These are phyloP conservation scores for Stenurella melanura DNA, from an alignment of 2,888 invertebrate genomes.

Conservation along the genomic window DNA sequence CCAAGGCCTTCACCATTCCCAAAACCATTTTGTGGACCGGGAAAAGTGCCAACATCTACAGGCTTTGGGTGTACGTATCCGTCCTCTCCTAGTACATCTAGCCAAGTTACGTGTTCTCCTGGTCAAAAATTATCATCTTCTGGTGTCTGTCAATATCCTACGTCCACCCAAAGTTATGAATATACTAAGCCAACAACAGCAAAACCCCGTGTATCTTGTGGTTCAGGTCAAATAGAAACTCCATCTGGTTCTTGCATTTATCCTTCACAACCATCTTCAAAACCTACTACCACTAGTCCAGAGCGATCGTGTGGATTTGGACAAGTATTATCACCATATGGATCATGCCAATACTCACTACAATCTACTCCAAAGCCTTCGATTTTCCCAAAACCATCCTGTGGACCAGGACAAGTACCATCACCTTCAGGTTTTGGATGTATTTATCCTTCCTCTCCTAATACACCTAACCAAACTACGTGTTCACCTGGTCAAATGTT, in stretches of 20 bases:
- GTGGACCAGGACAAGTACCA: conserved; percentile 45
- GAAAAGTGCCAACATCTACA: conserved; percentile 45
- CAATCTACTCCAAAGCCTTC: conserved; percentile 31
- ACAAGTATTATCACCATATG: conserved; percentile 44
- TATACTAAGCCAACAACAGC: conserved; percentile 11
- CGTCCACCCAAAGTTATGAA: conserved; percentile 12
- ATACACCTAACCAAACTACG: neutral
- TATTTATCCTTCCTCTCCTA: conserved; percentile 46
- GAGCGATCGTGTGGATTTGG: conserved; percentile 55
- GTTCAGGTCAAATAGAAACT: neutral
- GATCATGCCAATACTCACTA: conserved; percentile 49
- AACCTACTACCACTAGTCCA: conserved; percentile 21
- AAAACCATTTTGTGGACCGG: conserved; percentile 26
- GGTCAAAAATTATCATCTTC: conserved; percentile 10
- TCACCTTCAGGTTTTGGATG: conserved; percentile 48
- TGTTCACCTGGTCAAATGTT: conserved; percentile 6
- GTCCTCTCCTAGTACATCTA: conserved; percentile 45
- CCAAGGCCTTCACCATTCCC: conserved; percentile 27
- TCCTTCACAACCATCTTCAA: neutral
- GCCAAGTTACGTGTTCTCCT: conserved; percentile 42
- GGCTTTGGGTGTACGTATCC: conserved; percentile 51
- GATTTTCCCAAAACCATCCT: conserved; percentile 11
- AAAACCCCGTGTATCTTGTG: conserved; percentile 5
- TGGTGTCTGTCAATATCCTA: conserved; percentile 35
- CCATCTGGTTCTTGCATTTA: conserved; percentile 18